Conservation (phyloP, 2,888 invertebrate species). For the Polymixis flavicincta region DNA sequence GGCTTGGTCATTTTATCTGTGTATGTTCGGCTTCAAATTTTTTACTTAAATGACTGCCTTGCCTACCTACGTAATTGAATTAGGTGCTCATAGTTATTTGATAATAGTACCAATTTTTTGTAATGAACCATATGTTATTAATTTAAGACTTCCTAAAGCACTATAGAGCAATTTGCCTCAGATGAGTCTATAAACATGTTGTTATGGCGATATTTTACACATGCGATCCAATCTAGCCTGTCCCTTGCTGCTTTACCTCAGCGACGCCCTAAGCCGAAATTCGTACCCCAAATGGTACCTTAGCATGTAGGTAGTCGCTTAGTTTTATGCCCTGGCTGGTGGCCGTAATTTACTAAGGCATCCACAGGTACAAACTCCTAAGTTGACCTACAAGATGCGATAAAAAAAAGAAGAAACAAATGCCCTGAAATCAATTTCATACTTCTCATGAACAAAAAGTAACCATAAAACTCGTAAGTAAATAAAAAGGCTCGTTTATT, state of each 20-base stretch:
- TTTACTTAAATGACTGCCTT: background rate
- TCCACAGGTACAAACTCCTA: background rate
- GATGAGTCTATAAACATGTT: too few relatives aligned
- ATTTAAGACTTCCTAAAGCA: background rate
- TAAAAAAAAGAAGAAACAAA: background rate
- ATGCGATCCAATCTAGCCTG: too few relatives aligned
- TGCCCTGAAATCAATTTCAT: background rate
- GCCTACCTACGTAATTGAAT: background rate
- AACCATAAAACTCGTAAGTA: background rate
- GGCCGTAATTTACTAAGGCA: background rate
- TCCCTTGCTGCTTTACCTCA: too few relatives aligned
- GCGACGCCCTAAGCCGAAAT: background rate
- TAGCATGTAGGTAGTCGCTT: background rate
- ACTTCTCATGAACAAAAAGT: background rate
- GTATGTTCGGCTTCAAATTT: background rate
- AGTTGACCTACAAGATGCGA: background rate
- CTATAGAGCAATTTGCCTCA: background rate
- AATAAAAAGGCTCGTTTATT: constrained; percentile 28
- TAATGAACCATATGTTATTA: background rate
- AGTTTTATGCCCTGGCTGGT: background rate
- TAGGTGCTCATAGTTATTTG: background rate
- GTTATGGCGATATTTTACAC: too few relatives aligned
- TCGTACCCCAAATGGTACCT: background rate
- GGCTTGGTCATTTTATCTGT: background rate
- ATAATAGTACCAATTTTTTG: background rate